A percentile compares a stretch with the other conserved stretches of the same genome.
These are phyloP conservation scores for Petrocephalus zakoni DNA, from an alignment of 2,113 vertebrate species.

Conservation along the genomic window DNA sequence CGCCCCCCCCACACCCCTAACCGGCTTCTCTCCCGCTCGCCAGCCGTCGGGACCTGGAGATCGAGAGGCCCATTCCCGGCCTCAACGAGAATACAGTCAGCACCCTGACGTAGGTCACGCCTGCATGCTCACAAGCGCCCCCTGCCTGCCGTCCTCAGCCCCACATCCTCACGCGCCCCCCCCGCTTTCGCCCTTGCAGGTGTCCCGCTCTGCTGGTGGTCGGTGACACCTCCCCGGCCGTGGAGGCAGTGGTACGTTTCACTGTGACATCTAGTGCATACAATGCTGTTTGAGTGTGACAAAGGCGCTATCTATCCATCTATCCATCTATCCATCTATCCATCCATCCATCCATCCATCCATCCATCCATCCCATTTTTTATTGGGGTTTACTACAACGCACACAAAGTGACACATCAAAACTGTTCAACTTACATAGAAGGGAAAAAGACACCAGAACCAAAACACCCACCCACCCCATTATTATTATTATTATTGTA, in stretches of 20 bases:
- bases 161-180: neutral
- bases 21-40: slow-evolving; percentile 28
- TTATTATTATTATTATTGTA: no score
- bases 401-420: no score
- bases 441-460: no score
- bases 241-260: slow-evolving; percentile 86
- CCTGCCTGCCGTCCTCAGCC: neutral
- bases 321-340: no score
- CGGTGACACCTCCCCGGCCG: slow-evolving; percentile 88
- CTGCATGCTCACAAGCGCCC: neutral
- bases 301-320: no score
- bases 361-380: no score
- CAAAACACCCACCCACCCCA: no score
- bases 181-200: slow-evolving; percentile 50
- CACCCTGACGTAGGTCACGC: slow-evolving; percentile 78
- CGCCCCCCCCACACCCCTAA: neutral
- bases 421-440: no score
- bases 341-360: no score
- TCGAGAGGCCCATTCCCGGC: slow-evolving; percentile 80
- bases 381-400: no score
- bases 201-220: slow-evolving; percentile 88
- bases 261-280: neutral
- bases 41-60: slow-evolving; percentile 87
- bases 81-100: slow-evolving; percentile 72
- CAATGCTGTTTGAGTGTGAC: no score